Base-by-base conservation (phyloP, 2,113 vertebrate species). In the Pterocles orientalis region DNA sequence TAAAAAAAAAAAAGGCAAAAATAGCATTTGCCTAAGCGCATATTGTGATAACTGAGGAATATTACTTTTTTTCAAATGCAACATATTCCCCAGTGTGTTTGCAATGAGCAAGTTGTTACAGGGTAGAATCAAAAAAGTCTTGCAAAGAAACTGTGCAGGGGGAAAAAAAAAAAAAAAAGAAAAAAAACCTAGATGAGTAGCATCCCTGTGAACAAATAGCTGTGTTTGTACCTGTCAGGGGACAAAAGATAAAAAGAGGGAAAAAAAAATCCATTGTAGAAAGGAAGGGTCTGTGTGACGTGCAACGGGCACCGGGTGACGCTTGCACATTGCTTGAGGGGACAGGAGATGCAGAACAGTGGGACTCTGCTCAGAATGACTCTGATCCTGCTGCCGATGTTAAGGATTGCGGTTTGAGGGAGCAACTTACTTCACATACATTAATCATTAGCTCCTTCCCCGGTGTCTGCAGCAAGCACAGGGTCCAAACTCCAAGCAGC, bases 401-500 rank as follows among this genome's bases (percentile, higher is more conserved):
- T 43, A 33, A 43, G 43, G 21, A n/a, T 56, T 33, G 3, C 23
- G 34, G 25, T 6, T 45, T 21, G 39, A 73, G 31, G 61, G 25
- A 45, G 23, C 33, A 24, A 24, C 29, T 88, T n/a, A 23, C 54
- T 65, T 36, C 4, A 0, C 1, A 6, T 9, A 0, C 8, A 64
- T 85, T 68, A 82, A 87, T 43, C 70, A 82, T 72, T 20, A 85
- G 43, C 57, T 58, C 66, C 82, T 84, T 50, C 75, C 33, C 75
- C 17, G 53, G 26, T 14, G 18, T 0, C 26, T 14, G 29, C 21
- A 71, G 71, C 47, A 23, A 26, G 20, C 15, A 14, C 56, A 50
- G 71, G 41, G 75, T 62, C 50, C 72, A 58, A 75, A 58, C 58
- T 73, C 68, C 54, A 34, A 14, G 36, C 12, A 7, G 29, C 7